Evolutionary conservation across 2,113 vertebrate genomes (phyloP), one percentile per base, ranked within the genome.

Genomic region (Perca schrenkii): DNA sequence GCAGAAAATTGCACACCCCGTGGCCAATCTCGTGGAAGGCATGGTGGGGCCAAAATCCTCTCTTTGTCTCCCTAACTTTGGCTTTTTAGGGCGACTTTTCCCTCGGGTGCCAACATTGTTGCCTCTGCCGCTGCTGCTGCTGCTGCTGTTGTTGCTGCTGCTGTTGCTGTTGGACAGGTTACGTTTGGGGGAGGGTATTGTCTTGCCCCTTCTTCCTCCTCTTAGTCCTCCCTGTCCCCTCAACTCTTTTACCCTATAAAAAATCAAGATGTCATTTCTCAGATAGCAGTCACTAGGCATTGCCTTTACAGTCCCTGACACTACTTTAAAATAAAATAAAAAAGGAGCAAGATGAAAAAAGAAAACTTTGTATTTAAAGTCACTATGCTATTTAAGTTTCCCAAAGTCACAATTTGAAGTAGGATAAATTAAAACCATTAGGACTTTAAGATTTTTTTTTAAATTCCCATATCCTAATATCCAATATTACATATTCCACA

Each of bases 171-270:
- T 86, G 64, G 65, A 93, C 88, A 96, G 93, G 74, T 93, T 86
- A 13, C 83, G 84, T 92, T 97, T 97, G 58, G 96, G 94, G 79
- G 95, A 96, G 0, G 80, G 0, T 0, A 79, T 92, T 83, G 86
- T 88, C 74, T 93, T 68, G 21, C 69, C 28, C 76, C 25, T 89
- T 88, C 66, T 90, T 74, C 88, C 73, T 66, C 91, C 83, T 72
- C 79, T 77, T 4, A 64, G 92, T 47, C 89, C 95, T 19, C 94
- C 83, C 52, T 96, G 94, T 91, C 93, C 96, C 86, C 93, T 97
- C 79, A 98, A 85, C 81, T 98, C 97, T 85, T 98, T 99, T 47
- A 99, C 97, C 85, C 97, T 99, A 79, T 74, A n/a, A 67, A 85
- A 94, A 93, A 83, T 49, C 36, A 74, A 93, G 7, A 74, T 62